Base-by-base conservation (phyloP, 30 jellyfish, hydroid and myxozoan genomes). In the Thelohanellus kitauei region DNA sequence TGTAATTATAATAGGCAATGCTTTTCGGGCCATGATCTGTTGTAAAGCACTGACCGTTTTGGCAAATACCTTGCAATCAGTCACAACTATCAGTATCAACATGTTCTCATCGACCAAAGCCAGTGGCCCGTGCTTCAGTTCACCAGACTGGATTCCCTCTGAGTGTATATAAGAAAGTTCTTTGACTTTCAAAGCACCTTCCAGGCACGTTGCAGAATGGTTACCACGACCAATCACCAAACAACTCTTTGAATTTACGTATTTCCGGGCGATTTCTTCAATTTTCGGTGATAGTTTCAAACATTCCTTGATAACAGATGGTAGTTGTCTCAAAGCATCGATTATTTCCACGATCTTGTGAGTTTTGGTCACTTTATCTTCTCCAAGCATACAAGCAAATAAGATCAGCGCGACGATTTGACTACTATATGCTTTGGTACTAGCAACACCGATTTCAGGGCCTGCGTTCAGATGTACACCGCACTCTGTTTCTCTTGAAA, bases 61-160 rank as follows among this genome's bases (percentile, higher is more conserved):
- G 20, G 5, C 18, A 44, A 67, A 35, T 40, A 63, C 85, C 31
- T 67, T 66, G 33, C 47, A 67, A 1, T 64, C 48, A 4, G 55
- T 52, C 37, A 57, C 90, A 16, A 48, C 48, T 23, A 63, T 49
- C 15, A 67, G 48, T 40, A 67, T 48, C 84, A 67, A 57, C 65
- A 58, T 52, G 2, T 67, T 66, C 30, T 67, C 54, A 23, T 67
- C 90, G 30, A 67, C 55, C 35, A 67, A 37, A 10, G 90, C 90
- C 32, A 67, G 38, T 31, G 90, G 78, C 20, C 90, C 90, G 34
- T 67, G 90, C 40, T 67, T 67, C 34, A 67, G 60, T 51, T 67
- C 90, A 15, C 90, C 90, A 9, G 90, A 56, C 3, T 49, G 80
- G 21, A 67, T 67, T 3, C 90, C 90, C 48, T 67, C 90, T 2